Conservation (phyloP, 2,113 vertebrate genomes). For the Eptatretus burgeri region DNA sequence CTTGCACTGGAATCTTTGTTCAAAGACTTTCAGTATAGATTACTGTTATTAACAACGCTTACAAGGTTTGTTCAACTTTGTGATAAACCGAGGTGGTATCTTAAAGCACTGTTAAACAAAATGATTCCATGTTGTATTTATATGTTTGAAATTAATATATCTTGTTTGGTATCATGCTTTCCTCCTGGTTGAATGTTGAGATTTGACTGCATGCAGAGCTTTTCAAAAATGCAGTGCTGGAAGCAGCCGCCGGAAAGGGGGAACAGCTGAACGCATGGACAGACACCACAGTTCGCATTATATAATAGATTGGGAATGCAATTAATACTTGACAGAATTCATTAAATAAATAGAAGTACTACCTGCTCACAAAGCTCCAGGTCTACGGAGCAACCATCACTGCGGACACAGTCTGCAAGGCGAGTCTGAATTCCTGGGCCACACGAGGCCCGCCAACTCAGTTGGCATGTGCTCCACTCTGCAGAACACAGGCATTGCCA, state of each 20-base stretch:
- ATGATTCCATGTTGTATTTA: too few species aligned
- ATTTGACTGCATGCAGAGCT: too few species aligned
- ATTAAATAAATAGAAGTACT: constrained; percentile 1
- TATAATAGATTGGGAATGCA: constrained; percentile 4
- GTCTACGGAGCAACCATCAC: constrained; percentile 72
- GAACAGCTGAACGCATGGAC: not conserved
- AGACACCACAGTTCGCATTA: constrained; percentile 4
- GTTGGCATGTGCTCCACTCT: constrained; percentile 97
- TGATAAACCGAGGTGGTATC: too few species aligned
- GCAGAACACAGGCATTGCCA: constrained; percentile 10
- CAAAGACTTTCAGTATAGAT: too few species aligned
- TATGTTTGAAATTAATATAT: too few species aligned
- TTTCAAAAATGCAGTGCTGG: too few species aligned
- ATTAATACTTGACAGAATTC: not conserved
- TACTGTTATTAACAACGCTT: too few species aligned
- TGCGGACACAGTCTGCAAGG: constrained; percentile 85
- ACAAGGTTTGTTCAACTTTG: too few species aligned
- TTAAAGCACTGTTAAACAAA: too few species aligned
- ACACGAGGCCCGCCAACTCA: constrained; percentile 65
- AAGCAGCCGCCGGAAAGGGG: not conserved
- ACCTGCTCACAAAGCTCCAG: constrained; percentile 70
- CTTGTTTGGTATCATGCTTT: too few species aligned
- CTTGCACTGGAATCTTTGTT: too few species aligned
- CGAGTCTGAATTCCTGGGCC: constrained; percentile 64
- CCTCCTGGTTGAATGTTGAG: too few species aligned